Evolutionary conservation across 2,113 vertebrate genomes (phyloP), one percentile per base, ranked within the genome.

Genomic region (Strix aluco): DNA sequence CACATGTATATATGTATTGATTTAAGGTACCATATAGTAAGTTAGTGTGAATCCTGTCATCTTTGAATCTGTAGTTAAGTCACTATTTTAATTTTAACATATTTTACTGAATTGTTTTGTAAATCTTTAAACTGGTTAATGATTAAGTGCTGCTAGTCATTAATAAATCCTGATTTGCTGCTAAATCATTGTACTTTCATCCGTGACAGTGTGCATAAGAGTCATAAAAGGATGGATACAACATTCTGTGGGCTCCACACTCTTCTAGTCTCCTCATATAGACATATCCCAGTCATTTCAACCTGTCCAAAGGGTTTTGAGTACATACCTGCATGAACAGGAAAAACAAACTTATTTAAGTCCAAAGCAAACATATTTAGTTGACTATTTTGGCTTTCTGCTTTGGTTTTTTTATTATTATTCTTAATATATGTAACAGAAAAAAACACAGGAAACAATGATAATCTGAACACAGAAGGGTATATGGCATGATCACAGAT

Each of bases 261-360:
- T 70, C 40, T 74, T 63, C 46, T 36, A 49, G 14, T 5, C 22
- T 74, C 14, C n/a, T 69, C 32, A 30, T 15, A 25, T 0, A 42
- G 55, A 70, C 7, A 46, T 65, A 65, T 15, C 17, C 3, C 10
- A 29, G 11, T 16, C 7, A 79, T 78, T 69, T 79, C 34, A 70
- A 27, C 5, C 6, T 57, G 7, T 11, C 11, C 5, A 4, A 55
- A 55, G 3, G 3, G 0, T 13, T 72, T 40, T 58, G 26, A 52
- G 5, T 25, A 67, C 1, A 9, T 25, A 34, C 4, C 5, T 69
- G 9, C 21, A 36, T 42, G 49, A 78, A 63, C 3, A 29, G 9
- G 51, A 55, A 69, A 87, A 92, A 7, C 10, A 80, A 80, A 75
- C 6, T 5, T 38, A 71, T 15, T 3, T 57, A 58, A 84, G 11